A percentile compares a stretch with the other conserved stretches of the same genome.
These are phyloP conservation scores for Athene cunicularia DNA, from an alignment of 2,113 vertebrate species.

Conservation along the genomic window DNA sequence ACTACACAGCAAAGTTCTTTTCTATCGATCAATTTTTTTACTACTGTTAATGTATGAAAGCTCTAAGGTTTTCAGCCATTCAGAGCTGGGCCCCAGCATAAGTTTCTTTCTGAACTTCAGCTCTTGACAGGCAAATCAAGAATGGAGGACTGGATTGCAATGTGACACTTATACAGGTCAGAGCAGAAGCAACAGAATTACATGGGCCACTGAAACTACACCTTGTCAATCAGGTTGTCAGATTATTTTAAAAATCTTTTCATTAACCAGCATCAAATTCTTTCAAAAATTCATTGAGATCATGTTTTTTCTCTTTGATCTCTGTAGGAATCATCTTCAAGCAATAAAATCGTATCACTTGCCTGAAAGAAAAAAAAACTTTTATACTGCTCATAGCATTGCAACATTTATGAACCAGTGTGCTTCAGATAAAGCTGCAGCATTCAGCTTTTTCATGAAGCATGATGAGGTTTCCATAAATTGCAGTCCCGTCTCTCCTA, in stretches of 20 bases:
- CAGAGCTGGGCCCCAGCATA: neutral
- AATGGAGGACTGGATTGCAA: neutral
- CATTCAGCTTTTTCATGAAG: constrained; percentile 46
- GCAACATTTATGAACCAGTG: constrained; percentile 31
- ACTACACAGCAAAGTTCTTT: neutral
- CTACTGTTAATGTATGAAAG: neutral
- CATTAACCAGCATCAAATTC: neutral
- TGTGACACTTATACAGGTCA: neutral
- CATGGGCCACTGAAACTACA: neutral
- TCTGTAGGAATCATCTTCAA: neutral
- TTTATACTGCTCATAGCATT: neutral
- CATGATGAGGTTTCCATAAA: constrained; percentile 43
- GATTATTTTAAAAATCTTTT: neutral
- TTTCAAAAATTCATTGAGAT: neutral
- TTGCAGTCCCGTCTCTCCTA: constrained; percentile 40
- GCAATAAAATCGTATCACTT: neutral
- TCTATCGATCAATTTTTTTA: neutral
- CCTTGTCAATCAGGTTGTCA: neutral
- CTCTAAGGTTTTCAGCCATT: neutral
- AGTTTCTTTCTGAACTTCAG: neutral
- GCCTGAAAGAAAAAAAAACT: neutral
- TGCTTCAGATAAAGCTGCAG: neutral
- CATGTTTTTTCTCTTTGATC: neutral
- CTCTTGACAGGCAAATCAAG: neutral
- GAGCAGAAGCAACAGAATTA: neutral